phyloP scores from a whole-genome alignment of 2,797 vertebrate species.

The Pteronotus mesoamericanus region DNA sequence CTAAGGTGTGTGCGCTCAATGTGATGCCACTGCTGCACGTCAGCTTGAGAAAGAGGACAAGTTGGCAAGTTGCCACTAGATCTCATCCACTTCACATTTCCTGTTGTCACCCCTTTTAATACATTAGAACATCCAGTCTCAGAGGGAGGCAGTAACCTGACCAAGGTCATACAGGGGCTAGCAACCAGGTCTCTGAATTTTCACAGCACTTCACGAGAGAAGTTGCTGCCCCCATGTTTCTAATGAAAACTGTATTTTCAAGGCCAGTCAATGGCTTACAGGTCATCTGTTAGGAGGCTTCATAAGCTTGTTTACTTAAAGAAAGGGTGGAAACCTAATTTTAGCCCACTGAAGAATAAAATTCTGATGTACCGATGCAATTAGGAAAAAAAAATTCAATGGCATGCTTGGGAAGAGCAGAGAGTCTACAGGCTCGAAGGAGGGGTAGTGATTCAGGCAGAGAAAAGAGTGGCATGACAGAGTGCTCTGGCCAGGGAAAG shows the following conservation, averaged over 20 bases:
- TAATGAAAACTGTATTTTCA: slow-evolving; percentile 18
- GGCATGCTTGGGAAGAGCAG: not conserved
- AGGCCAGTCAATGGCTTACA: slow-evolving; percentile 16
- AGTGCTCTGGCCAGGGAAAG: not conserved
- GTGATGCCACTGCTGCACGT: not conserved
- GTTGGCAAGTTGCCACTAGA: not conserved
- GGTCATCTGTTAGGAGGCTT: slow-evolving; percentile 18
- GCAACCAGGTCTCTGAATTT: not conserved
- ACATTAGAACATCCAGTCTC: not conserved
- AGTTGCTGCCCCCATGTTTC: not conserved
- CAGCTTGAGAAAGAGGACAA: not conserved
- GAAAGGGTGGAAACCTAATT: slow-evolving; percentile 11
- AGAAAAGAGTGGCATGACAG: not conserved
- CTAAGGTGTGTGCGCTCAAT: not conserved
- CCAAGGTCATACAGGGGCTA: not conserved
- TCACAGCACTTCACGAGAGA: not conserved
- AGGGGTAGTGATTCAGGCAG: not conserved
- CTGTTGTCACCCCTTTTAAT: not conserved
- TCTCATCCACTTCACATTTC: not conserved
- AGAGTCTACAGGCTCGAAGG: not conserved
- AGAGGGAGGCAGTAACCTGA: not conserved
- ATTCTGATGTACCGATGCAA: not conserved
- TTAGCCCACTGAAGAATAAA: slow-evolving; percentile 13
- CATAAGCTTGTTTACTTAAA: slow-evolving; percentile 34
- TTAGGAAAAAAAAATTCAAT: not conserved